Base-by-base conservation (phyloP, 2,888 invertebrate species). In the Tetragonisca angustula region DNA sequence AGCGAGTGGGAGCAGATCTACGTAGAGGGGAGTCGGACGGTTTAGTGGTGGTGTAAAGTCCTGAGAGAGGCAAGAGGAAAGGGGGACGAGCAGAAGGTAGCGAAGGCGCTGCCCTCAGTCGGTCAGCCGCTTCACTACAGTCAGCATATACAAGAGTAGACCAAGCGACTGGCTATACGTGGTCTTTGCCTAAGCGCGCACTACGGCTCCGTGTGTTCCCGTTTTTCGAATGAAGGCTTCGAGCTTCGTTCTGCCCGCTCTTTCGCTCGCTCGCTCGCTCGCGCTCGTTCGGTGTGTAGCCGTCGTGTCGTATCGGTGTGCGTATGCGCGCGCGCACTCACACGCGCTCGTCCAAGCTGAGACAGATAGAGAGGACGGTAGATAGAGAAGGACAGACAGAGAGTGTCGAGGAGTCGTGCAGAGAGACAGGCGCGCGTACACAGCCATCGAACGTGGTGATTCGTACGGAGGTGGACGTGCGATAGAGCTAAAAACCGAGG, bases 81-180 rank as follows among this genome's bases (percentile, higher is more conserved):
- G 71, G 79, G 87, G 83, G 70, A 69, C 76, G 77, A 79, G 73
- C 73, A 81, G 77, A 76, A 85, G 79, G 68, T 52, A 80, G 89
- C 91, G 91, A 90, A 87, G 59, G 89, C 87, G 89, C 90, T 92
- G 93, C 93, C 93, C 92, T 90, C 93, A 87, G 89, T 87, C 91
- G 92, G 91, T 82, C 86, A 89, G 64, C 78, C 84, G 87, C 81
- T 84, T 89, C 75, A 93, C 91, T 91, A 92, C 81, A 67, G 86
- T 83, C 74, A 87, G 84, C 88, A 89, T 64, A 78, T 76, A 78
- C 77, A 70, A 43, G 65, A 59, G 56, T 59, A n/a, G 69, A 81
- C 61, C 78, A 54, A 81, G 74, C 83, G 83, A 89, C 85, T 83
- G 90, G 87, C 87, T 84, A 78, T 79, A 84, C 85, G 83, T 79